Base-by-base conservation (phyloP, 2,888 invertebrate genomes). In the Plagodis pulveraria region DNA sequence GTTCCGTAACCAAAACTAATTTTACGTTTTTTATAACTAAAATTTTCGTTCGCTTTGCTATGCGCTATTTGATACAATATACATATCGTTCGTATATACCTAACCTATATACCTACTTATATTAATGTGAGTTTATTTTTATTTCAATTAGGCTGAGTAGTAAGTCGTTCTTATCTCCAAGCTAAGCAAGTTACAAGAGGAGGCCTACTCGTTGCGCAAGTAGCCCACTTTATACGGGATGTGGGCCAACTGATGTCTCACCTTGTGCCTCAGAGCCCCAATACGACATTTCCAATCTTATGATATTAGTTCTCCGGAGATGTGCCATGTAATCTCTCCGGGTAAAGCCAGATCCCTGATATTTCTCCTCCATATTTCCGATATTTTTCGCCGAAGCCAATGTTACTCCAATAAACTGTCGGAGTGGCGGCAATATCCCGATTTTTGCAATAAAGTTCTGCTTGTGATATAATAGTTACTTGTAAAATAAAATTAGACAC, bases 301-400 rank as follows among this genome's bases (percentile, higher is more conserved):
- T 60, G 68, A 71, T 76, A 77, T 76, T 77, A 66, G 59, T 45
- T 46, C 65, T 55, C 53, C 58, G 54, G 62, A 62, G 59, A 51
- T 56, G 64, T 58, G 55, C 59, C 57, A 50, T 67, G 55, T 71
- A 73, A 77, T 72, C 73, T 69, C 61, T 58, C 59, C 66, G 66
- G 60, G 32, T 51, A 71, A 63, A 64, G 43, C 58, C 58, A 64
- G 65, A 63, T 73, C 66, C 71, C 54, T 45, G 55, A 70, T 68
- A 67, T 67, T 65, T 65, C 58, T 64, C 56, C 63, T 55, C 51
- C 65, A 74, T 70, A 69, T 72, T 75, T 69, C 72, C 72, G 58
- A 74, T 73, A 78, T 76, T 73, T 40, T 71, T 69, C 61, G 59
- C 55, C 56, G 62, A 56, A 56, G 66, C 70, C 73, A 73, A 80